Evolutionary conservation across 2,113 vertebrate species (phyloP).

Genomic region (Balaeniceps rex): DNA sequence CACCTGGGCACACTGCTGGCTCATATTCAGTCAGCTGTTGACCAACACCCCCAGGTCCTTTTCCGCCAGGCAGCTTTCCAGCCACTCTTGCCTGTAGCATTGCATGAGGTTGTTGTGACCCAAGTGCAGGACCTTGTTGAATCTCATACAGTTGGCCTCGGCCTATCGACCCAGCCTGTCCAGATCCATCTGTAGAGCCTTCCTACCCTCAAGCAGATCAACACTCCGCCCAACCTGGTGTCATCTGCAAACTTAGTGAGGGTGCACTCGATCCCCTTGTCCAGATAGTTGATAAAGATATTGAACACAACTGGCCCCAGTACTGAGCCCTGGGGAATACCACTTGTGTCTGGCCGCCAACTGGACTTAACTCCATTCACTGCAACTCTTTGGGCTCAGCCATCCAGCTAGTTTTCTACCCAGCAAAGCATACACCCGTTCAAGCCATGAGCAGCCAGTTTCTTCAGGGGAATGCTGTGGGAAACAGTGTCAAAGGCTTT

Average conservation of each 20-base stretch:
- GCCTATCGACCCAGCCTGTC: too few relatives aligned
- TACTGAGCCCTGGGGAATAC: not conserved
- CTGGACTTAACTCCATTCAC: not conserved
- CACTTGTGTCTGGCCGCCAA: not conserved
- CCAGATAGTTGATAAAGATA: not conserved
- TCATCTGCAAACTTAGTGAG: not conserved
- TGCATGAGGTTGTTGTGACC: too few relatives aligned
- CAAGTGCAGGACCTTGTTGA: too few relatives aligned
- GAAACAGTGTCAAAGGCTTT: not conserved
- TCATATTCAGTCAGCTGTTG: too few relatives aligned
- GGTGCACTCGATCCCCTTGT: not conserved
- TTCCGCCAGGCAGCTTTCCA: too few relatives aligned
- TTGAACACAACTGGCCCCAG: not conserved
- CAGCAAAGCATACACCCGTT: not conserved
- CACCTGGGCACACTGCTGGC: too few relatives aligned
- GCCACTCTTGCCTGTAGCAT: too few relatives aligned
- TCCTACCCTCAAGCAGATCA: not conserved
- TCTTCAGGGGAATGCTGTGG: not conserved
- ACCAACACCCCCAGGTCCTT: too few relatives aligned
- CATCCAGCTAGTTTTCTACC: not conserved
- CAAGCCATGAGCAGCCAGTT: not conserved
- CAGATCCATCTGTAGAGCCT: not conserved
- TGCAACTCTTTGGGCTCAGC: not conserved
- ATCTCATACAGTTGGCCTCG: too few relatives aligned
- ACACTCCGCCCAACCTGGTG: not conserved